A percentile compares a stretch with the other conserved stretches of the same genome.
These are phyloP conservation scores for Drosophila vallismaia DNA, from an alignment of 2,888 invertebrate genomes.

Conservation along the genomic window DNA sequence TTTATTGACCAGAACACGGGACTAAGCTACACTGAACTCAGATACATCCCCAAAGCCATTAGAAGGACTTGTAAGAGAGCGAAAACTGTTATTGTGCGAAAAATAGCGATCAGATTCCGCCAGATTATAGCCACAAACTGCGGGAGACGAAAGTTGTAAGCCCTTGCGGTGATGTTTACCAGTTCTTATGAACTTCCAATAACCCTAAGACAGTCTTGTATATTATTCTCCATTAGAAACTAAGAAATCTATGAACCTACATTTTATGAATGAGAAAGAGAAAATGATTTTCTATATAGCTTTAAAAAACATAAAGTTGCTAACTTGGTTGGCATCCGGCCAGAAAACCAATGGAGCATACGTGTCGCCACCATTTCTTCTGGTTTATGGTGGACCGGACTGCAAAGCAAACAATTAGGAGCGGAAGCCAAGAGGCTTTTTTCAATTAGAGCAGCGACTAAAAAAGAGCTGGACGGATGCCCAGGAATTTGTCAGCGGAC, in stretches of 20 bases:
- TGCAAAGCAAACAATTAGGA: conserved; percentile 69
- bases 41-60: neutral
- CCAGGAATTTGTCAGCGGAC: conserved; percentile 37
- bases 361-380: conserved; percentile 65
- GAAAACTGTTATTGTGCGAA: neutral
- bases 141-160: too few species aligned
- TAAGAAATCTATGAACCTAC: too few species aligned
- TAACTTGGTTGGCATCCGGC: conserved; percentile 61
- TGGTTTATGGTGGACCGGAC: conserved; percentile 37
- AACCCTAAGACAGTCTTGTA: neutral
- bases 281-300: too few species aligned
- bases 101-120: neutral
- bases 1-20: conserved; percentile 18
- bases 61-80: neutral
- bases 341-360: conserved; percentile 72
- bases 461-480: conserved; percentile 14
- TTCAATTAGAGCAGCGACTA: conserved; percentile 45
- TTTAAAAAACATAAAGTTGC: conserved; percentile 9
- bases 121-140: neutral
- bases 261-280: too few species aligned
- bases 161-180: neutral
- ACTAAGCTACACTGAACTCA: conserved; percentile 8
- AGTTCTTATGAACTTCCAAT: neutral
- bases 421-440: conserved; percentile 57
- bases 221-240: too few species aligned